Percentiles rank a stretch among this genome's conserved stretches.
Evolutionary conservation across 2,113 vertebrate species (phyloP).

Genomic region (Oryzias woworae): DNA sequence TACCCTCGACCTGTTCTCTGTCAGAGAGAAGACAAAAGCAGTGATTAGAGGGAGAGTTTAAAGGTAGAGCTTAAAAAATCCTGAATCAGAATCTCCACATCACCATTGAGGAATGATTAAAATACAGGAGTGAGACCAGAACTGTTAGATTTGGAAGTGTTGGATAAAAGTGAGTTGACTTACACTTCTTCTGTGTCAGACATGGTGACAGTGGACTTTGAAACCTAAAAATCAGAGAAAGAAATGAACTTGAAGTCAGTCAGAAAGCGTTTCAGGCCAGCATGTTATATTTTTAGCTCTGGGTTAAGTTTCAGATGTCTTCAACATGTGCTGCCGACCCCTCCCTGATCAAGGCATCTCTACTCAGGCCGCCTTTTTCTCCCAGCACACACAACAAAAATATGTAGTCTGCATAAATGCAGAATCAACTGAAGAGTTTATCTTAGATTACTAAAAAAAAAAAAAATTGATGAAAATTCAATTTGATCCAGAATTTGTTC

Average conservation of each 20-base stretch:
- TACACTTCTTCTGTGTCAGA: constrained; percentile 94
- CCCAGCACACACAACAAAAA: not conserved
- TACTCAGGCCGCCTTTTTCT: constrained; percentile 7
- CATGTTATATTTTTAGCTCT: constrained; percentile 61
- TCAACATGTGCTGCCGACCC: constrained; percentile 37
- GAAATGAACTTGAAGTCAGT: constrained; percentile 28
- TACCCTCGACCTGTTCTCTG: constrained; percentile 91
- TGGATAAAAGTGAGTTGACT: constrained; percentile 70
- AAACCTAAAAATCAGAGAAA: constrained; percentile 72
- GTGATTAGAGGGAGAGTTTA: not conserved
- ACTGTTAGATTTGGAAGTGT: not conserved
- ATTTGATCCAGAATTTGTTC: not conserved
- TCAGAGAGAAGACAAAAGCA: constrained; percentile 45
- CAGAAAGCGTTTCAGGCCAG: not conserved
- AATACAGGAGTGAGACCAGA: too few species aligned
- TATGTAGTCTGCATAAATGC: not conserved
- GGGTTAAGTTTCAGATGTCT: constrained; percentile 64
- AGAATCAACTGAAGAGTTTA: accelerated
- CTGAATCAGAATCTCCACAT: too few species aligned
- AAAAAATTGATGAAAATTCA: not conserved
- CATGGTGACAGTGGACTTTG: constrained; percentile 82
- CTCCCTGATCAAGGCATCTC: constrained; percentile 18
- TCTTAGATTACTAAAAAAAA: too few species aligned
- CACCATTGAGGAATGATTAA: too few species aligned
- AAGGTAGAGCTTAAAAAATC: too few species aligned